Conservation (phyloP, 2,888 invertebrate species). For the Balanococcus diminutus region DNA sequence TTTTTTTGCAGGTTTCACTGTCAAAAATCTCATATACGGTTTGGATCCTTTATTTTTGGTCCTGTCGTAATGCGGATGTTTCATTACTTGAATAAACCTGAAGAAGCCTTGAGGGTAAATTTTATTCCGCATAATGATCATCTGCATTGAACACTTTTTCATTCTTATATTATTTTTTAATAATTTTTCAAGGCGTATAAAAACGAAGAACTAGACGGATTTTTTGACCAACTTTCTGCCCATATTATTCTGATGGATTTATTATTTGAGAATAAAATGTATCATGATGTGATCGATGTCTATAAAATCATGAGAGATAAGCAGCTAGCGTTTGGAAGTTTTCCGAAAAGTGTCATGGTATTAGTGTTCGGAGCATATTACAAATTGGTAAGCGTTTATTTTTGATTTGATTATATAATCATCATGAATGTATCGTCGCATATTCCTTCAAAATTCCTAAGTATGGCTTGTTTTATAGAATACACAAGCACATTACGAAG, state of each 20-base stretch:
- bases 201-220: constrained; percentile 67
- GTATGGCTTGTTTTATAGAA: constrained; percentile 68
- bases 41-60: constrained; percentile 82
- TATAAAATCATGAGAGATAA: constrained; percentile 69
- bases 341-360: constrained; percentile 73
- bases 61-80: constrained; percentile 83
- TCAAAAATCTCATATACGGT: constrained; percentile 73
- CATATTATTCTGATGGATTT: constrained; percentile 75
- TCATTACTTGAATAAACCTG: constrained; percentile 72
- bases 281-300: constrained; percentile 70
- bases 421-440: neutral
- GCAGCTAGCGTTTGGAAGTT: constrained; percentile 70
- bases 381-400: constrained; percentile 69
- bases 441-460: too few species aligned
- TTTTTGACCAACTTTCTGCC: constrained; percentile 75
- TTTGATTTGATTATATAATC: neutral
- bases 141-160: neutral
- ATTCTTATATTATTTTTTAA: constrained; percentile 53
- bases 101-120: constrained; percentile 68
- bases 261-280: constrained; percentile 71
- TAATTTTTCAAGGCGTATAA: constrained; percentile 68
- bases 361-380: constrained; percentile 74
- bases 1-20: constrained; percentile 68
- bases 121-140: neutral
- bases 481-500: constrained; percentile 70